A percentile compares a stretch with the other conserved stretches of the same genome.
phyloP scores from a whole-genome alignment of 2,113 vertebrate genomes.

The Hemibagrus wyckioides region DNA sequence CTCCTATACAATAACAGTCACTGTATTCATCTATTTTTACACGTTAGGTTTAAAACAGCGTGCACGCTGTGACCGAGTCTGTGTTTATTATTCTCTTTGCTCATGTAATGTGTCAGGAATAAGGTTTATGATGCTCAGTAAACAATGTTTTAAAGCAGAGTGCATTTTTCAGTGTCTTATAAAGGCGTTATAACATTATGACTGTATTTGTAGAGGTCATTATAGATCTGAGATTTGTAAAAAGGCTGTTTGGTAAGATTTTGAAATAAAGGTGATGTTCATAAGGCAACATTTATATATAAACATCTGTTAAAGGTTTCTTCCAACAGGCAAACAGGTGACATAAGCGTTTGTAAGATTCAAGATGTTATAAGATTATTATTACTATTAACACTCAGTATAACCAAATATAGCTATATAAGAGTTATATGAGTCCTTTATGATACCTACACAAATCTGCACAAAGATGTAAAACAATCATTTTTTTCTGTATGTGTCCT shows the following conservation, averaged over 20 bases:
- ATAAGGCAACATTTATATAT: neutral
- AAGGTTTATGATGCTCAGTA: neutral
- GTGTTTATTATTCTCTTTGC: too few relatives aligned
- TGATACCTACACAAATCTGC: neutral
- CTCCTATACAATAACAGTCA: neutral
- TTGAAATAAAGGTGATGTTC: neutral
- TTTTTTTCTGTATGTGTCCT: neutral
- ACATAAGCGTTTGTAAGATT: too few relatives aligned
- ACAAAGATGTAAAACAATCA: too few relatives aligned
- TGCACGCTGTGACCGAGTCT: neutral
- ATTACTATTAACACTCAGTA: neutral
- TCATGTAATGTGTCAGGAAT: neutral
- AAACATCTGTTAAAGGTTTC: neutral
- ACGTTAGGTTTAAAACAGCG: neutral
- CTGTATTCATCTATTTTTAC: neutral
- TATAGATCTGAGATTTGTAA: neutral
- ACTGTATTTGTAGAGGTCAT: too few relatives aligned
- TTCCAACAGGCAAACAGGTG: too few relatives aligned
- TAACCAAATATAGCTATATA: neutral
- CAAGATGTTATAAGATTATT: too few relatives aligned
- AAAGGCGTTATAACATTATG: neutral
- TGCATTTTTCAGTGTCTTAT: neutral
- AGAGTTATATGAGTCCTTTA: neutral
- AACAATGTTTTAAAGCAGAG: too few relatives aligned
- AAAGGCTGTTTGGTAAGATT: neutral